Evolutionary conservation across 2,888 invertebrate species (phyloP).

Genomic region (Litoditis marina): DNA sequence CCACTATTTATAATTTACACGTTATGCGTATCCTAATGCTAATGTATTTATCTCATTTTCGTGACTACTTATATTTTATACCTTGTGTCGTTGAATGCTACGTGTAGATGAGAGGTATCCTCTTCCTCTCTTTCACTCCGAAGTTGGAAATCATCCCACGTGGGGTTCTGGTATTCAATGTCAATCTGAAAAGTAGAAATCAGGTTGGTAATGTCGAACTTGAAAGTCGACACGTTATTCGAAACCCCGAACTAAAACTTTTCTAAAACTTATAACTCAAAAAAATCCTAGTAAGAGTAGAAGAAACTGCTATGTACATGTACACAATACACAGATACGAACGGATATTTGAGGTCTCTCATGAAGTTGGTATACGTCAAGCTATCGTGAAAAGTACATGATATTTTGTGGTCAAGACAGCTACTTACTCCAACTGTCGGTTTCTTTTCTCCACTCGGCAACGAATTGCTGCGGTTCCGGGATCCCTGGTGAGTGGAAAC

Average conservation of each 20-base stretch:
- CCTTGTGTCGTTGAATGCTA: constrained; percentile 47
- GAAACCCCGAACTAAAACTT: background rate
- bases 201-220: no score
- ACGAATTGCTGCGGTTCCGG: constrained; percentile 41
- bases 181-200: constrained; percentile 13
- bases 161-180: constrained; percentile 40
- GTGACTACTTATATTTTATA: no score
- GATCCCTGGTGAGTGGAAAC: constrained; percentile 23
- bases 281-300: background rate
- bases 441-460: constrained; percentile 38
- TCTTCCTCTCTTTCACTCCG: constrained; percentile 22
- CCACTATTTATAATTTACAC: no score
- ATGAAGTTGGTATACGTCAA: no score
- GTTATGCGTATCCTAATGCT: no score
- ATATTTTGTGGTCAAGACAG: no score
- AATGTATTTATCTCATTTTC: no score
- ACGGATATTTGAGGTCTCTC: no score
- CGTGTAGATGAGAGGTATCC: constrained; percentile 31
- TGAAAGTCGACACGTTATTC: background rate
- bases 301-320: background rate
- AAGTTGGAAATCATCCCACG: constrained; percentile 50
- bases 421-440: constrained; percentile 24
- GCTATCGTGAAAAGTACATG: no score
- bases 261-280: background rate
- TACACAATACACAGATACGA: no score